These are phyloP conservation scores for Argyrosomus regius DNA, from an alignment of 2,797 vertebrate species.

Conservation along the genomic window DNA sequence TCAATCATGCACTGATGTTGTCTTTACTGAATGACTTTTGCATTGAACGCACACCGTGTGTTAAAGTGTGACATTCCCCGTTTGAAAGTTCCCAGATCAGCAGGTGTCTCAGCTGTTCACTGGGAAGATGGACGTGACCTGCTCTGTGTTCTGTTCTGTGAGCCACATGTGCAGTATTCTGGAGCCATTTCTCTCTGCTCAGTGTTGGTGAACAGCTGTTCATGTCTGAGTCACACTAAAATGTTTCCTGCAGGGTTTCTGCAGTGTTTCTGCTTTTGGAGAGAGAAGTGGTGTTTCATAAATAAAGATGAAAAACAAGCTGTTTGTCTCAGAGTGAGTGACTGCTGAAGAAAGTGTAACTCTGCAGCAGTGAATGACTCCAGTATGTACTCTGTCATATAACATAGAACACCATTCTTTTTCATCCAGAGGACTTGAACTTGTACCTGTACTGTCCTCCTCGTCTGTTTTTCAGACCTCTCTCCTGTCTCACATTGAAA, in stretches of 20 bases:
- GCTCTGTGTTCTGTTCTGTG: slow-evolving; percentile 2
- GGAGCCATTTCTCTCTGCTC: slow-evolving; percentile 3
- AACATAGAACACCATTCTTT: neutral
- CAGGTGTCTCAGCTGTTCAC: slow-evolving; percentile 2
- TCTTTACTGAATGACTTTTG: slow-evolving; percentile 19
- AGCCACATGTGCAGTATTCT: neutral
- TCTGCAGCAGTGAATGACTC: neutral
- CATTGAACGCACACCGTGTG: neutral
- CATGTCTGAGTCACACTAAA: slow-evolving; percentile 21
- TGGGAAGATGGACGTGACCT: neutral
- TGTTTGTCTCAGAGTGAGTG: neutral
- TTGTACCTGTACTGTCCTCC: neutral
- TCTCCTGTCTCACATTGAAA: no score
- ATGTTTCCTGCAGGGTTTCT: slow-evolving; percentile 7
- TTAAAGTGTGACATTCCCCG: slow-evolving; percentile 1
- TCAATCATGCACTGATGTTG: slow-evolving; percentile 2
- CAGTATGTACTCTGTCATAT: no score
- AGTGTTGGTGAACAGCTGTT: slow-evolving; percentile 12
- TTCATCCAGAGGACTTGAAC: neutral
- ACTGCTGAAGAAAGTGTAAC: neutral
- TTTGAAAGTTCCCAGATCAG: neutral
- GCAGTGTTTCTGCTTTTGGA: slow-evolving; percentile 22
- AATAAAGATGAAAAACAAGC: slow-evolving; percentile 64
- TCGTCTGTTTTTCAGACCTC: no score
- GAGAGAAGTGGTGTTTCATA: slow-evolving; percentile 60